Evolutionary conservation across 1,140 invertebrate species (phyloP), one percentile per base, ranked within the genome.

Genomic region (Limonius californicus): DNA sequence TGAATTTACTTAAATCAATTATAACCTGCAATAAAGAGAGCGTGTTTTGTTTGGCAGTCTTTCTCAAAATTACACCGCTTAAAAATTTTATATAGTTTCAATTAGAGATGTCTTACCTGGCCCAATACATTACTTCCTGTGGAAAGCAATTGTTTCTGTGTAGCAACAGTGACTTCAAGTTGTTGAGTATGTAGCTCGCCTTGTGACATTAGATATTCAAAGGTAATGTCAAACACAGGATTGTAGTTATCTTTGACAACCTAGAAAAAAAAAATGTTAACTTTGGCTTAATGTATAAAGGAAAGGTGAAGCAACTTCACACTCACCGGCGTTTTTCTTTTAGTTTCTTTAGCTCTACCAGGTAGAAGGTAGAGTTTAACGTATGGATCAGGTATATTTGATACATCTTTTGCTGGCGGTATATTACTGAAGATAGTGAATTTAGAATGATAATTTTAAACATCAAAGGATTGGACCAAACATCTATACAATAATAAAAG

Each of bases 311-410:
- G n/a, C n/a, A n/a, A n/a, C n/a, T n/a, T n/a, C n/a, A n/a, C 30
- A 70, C 76, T 77, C 78, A 85, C 87, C 68, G 85, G 84, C 11
- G 95, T 97, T 79, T 97, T 97, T 23, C 92, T 84, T 78, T 97
- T 97, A 0, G 88, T 88, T 68, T 94, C 90, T 77, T 92, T 93
- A 18, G 88, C 84, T 27, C 88, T 83, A 64, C 95, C 94, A 0
- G 95, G 95, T 32, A 97, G 78, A 32, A 98, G 81, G 76, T 97
- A 96, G 15, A 97, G 77, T 73, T 96, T 95, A 0, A 97, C 93
- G 75, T 97, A 97, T 0, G 95, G 94, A 81, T 98, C 95, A 0
- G 95, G 94, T 67, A 96, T 87, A 74, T 93, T 92, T 55, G 84
- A 85, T 14, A 89, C 88, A 78, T 95, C 94, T 67, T 91, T 92